Evolutionary conservation across 2,113 vertebrate genomes (phyloP).

Genomic region (Leptobrachium leishanense): DNA sequence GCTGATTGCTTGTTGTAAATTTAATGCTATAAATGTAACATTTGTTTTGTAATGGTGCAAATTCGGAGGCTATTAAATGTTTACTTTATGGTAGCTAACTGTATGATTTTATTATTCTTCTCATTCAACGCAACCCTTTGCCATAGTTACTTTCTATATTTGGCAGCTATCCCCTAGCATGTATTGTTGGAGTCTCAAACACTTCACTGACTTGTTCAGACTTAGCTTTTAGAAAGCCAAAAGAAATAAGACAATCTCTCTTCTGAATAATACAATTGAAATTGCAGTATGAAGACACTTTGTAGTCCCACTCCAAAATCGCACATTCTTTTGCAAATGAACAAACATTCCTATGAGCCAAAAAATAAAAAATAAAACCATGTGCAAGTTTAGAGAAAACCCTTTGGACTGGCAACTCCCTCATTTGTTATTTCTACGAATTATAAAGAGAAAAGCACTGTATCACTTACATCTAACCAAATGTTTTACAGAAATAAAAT

Average conservation of each 20-base stretch:
- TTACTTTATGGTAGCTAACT: conserved; percentile 27
- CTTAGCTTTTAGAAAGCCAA: conserved; percentile 22
- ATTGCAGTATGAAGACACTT: conserved; percentile 41
- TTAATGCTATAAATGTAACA: background rate
- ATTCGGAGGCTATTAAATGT: background rate
- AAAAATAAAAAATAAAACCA: background rate
- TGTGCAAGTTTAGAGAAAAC: conserved; percentile 18
- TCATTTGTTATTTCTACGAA: conserved; percentile 8
- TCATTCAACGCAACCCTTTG: conserved; percentile 26
- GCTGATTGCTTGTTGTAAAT: background rate
- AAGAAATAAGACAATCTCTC: conserved; percentile 33
- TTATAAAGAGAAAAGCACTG: background rate
- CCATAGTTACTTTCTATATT: conserved; percentile 41
- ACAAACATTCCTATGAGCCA: conserved; percentile 42
- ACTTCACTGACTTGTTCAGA: conserved; percentile 39
- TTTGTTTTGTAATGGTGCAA: background rate
- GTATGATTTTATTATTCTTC: conserved; percentile 11
- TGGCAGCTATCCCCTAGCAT: conserved; percentile 23
- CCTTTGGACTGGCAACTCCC: conserved; percentile 32
- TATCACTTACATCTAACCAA: background rate
- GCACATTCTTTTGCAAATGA: conserved; percentile 44
- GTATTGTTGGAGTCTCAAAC: conserved; percentile 20
- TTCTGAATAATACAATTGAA: conserved; percentile 38
- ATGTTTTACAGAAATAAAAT: background rate
- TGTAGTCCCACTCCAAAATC: conserved; percentile 27